Conservation (phyloP, 2,113 vertebrate species). For the Lepus americanus region DNA sequence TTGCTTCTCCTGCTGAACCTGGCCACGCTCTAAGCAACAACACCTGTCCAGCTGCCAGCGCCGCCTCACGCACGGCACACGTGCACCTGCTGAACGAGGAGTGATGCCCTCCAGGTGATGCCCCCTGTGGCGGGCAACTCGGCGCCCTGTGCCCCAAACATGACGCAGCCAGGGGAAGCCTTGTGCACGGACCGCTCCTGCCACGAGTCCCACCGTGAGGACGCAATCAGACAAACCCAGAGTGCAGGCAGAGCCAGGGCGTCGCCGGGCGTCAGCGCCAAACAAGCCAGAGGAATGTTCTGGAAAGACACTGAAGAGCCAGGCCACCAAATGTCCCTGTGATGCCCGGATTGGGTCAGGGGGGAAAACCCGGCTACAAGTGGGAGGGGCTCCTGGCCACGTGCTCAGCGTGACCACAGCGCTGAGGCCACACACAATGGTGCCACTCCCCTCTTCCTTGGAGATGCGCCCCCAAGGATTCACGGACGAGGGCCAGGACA, state of each 20-base stretch:
- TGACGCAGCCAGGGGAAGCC: fast-evolving
- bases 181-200: fast-evolving
- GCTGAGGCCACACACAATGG: too few species aligned
- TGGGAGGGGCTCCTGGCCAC: too few species aligned
- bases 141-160: fast-evolving
- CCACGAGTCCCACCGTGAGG: neutral
- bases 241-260: neutral
- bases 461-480: neutral
- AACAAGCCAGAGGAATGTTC: neutral
- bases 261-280: too few species aligned
- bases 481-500: neutral
- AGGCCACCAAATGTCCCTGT: fast-evolving
- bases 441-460: neutral
- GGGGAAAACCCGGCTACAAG: too few species aligned
- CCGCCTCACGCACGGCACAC: too few species aligned
- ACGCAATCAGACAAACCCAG: neutral
- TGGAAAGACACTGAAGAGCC: neutral
- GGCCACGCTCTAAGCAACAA: neutral
- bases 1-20: neutral
- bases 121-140: neutral
- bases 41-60: neutral
- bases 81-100: too few species aligned
- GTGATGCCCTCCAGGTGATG: neutral
- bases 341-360: fast-evolving
- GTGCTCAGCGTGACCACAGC: neutral